Evolutionary conservation across 2,888 invertebrate species (phyloP), one percentile per base, ranked within the genome.

Genomic region (Keiferia lycopersicella): DNA sequence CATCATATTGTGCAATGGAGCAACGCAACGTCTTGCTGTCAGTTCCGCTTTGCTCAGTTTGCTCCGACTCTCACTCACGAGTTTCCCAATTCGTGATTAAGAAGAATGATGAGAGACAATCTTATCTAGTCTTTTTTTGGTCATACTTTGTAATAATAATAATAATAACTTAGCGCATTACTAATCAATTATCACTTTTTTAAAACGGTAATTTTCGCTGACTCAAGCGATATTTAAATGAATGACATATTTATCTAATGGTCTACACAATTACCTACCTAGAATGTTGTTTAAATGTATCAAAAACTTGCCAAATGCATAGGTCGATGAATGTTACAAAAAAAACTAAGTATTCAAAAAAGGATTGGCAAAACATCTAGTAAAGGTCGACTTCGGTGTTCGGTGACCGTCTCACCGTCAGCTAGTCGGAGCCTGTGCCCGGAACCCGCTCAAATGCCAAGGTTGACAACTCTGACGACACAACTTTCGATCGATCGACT

Each of bases 391-490:
- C 65, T 71, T 75, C 71, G 71, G 71, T 77, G 81, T 78, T 80
- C 82, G 86, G 87, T 80, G 84, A 81, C 79, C 70, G 76, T 74
- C 72, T 80, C 84, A 81, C 79, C 70, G 76, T 74, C 72, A 48
- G 41, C 22, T 45, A 38, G 62, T 38, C 48, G 81, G 16, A 22
- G 38, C 78, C 78, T 64, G 68, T 67, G 74, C 77, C 82, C 91
- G 91, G 90, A 91, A 91, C 88, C 89, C 86, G 84, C 81, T 86
- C 87, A 91, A 91, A 91, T 91, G 91, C 91, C 91, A 91, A 91
- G 91, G 91, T 86, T 91, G 91, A 84, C 91, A 83, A 91, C 86
- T 90, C 83, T 87, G 88, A 88, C 90, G 88, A 88, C 89, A 88
- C 86, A 87, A 91, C 90, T 91, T 91, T 91, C 91, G 84, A 88